Evolutionary conservation across 2,113 vertebrate species (phyloP).

Genomic region (Austrofundulus limnaeus): DNA sequence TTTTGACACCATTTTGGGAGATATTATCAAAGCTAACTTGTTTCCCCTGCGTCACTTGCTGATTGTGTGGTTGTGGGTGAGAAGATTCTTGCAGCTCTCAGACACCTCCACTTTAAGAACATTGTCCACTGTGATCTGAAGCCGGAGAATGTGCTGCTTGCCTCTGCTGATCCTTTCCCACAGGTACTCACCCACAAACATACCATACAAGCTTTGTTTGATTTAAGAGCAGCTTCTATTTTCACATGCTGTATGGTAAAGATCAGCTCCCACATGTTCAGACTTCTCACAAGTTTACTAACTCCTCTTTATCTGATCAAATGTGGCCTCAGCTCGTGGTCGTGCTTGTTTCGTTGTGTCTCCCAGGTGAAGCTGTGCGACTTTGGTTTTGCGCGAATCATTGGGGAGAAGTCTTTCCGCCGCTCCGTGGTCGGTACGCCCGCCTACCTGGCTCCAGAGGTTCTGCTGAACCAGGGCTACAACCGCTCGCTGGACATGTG

Average conservation of each 20-base stretch:
- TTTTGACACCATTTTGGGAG: background rate
- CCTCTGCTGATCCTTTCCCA: slow-evolving; percentile 89
- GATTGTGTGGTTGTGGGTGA: background rate
- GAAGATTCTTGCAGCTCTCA: slow-evolving; percentile 87
- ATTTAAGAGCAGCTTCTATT: background rate
- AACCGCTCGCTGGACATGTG: slow-evolving; percentile 95
- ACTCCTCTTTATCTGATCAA: background rate
- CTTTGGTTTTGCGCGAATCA: slow-evolving; percentile 93
- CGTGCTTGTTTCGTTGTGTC: background rate
- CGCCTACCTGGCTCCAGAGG: slow-evolving; percentile 89
- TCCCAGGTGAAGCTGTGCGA: slow-evolving; percentile 90
- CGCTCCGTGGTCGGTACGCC: slow-evolving; percentile 93
- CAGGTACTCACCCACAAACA: slow-evolving; percentile 71
- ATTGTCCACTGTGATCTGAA: slow-evolving; percentile 93
- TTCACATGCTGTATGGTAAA: background rate
- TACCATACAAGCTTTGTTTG: background rate
- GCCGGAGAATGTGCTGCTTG: slow-evolving; percentile 90
- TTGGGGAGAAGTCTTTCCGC: slow-evolving; percentile 92
- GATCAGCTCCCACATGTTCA: background rate
- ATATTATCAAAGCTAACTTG: too few relatives aligned
- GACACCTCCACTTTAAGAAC: slow-evolving; percentile 92
- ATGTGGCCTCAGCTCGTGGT: background rate
- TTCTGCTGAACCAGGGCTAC: slow-evolving; percentile 91
- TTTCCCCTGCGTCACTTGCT: background rate
- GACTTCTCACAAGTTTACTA: background rate